Conservation (phyloP, 2,113 vertebrate genomes). For the Scytalopus superciliaris region DNA sequence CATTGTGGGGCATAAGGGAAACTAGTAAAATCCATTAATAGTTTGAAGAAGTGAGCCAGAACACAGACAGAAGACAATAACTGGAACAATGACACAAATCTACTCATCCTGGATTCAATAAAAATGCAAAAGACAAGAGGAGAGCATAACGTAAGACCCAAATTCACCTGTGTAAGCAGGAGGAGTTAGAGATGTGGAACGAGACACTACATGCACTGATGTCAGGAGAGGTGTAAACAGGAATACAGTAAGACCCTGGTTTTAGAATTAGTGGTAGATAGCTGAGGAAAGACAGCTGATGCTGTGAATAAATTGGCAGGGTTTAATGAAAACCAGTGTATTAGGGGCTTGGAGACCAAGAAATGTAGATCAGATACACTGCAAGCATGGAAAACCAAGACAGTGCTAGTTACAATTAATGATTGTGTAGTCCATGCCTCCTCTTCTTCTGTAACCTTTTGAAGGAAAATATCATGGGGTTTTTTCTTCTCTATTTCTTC, state of each 20-base stretch:
- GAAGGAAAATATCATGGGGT: not conserved
- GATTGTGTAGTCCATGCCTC: not conserved
- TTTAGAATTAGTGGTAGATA: not conserved
- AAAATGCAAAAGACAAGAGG: not conserved
- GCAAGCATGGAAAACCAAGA: not conserved
- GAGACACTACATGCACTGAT: not conserved
- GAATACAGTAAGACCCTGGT: not conserved
- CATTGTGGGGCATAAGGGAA: not conserved
- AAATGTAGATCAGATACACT: not conserved
- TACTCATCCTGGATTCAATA: not conserved
- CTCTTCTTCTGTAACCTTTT: not conserved
- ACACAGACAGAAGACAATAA: not conserved
- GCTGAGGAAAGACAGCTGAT: not conserved
- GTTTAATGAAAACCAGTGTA: not conserved
- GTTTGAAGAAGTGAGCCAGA: not conserved
- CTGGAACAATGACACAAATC: not conserved
- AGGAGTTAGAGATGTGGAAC: not conserved
- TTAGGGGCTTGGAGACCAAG: not conserved
- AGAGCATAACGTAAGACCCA: not conserved
- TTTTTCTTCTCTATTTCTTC: not conserved
- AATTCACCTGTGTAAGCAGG: not conserved
- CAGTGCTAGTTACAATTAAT: not conserved
- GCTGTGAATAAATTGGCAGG: not conserved
- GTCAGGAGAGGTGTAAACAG: not conserved
- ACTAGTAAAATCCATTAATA: not conserved